phyloP scores from a whole-genome alignment of 64 coral and sea anemone genomes.

The Stylophora pistillata region DNA sequence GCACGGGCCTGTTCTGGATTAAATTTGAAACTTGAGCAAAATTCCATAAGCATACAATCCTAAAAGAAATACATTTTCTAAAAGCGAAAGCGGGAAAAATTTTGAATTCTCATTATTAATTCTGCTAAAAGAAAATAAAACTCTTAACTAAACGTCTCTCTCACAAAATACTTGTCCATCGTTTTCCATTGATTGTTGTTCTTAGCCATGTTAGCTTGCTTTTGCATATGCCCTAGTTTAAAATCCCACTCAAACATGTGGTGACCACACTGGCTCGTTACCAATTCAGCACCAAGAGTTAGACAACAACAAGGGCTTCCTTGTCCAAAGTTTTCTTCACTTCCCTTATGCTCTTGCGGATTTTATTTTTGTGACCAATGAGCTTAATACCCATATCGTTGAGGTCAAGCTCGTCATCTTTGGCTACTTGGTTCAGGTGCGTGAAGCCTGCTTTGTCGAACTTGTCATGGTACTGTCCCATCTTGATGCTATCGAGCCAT shows the following conservation, averaged over 20 bases:
- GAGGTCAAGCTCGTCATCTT: conserved; percentile 72
- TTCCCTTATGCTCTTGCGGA: conserved; percentile 80
- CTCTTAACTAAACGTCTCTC: too few relatives aligned
- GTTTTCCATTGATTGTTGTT: neutral
- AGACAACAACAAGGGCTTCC: conserved; percentile 26
- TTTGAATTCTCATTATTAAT: too few relatives aligned
- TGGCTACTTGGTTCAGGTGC: conserved; percentile 52
- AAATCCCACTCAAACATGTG: neutral
- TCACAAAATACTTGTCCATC: neutral
- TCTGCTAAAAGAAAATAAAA: too few relatives aligned
- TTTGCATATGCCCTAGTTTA: neutral
- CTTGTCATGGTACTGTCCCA: conserved; percentile 73
- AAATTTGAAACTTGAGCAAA: too few relatives aligned
- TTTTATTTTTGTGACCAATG: conserved; percentile 94
- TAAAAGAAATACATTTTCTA: too few relatives aligned
- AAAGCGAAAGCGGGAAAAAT: too few relatives aligned
- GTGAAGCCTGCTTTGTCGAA: conserved; percentile 75
- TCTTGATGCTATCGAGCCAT: conserved; percentile 92
- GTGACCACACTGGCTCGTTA: neutral
- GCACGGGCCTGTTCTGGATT: too few relatives aligned
- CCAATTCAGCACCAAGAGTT: neutral
- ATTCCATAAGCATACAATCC: too few relatives aligned
- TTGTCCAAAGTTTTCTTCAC: conserved; percentile 51
- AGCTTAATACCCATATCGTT: conserved; percentile 80
- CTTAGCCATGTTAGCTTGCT: neutral